Evolutionary conservation across 2,113 vertebrate species (phyloP), one percentile per base, ranked within the genome.

Genomic region (Albula glossodonta): DNA sequence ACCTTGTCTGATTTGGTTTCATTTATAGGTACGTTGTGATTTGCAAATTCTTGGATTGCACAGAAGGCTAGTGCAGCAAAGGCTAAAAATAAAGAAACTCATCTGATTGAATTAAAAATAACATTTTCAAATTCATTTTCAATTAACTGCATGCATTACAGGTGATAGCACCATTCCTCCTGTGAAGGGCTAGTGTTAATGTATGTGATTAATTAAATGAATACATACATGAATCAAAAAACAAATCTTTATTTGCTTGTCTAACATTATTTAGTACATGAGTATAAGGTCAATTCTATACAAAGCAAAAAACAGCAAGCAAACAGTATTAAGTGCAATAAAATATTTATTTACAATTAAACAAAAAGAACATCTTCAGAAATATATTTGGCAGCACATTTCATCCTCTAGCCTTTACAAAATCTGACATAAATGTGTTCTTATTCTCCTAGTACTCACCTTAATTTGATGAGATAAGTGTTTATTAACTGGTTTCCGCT

Each of bases 311-410:
- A 80, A 49, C 41, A 70, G 25, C 22, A 25, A 31, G 22, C 70
- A 74, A 22, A 80, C 5, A 80, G 15, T 80, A 51, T 31, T 80
- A 50, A 80, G 78, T 80, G 50, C 50, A 80, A 77, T 80, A 80
- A 50, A 80, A 80, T 80, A 31, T 80, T 80, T 80, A 80, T 80
- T 80, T 80, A 80, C 78, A 80, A 50, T 51, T 13, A 80, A 50
- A 80, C 78, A 80, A 80, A 74, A 31, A 31, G 31, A 74, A 80
- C 6, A 51, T 17, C 48, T 48, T 49, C 31, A 49, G 31, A 80
- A 15, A 49, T 25, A 31, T 9, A 74, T 74, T 74, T 74, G 78
- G 78, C 78, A 80, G 19, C 78, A 80, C 9, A 51, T 41, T 79
- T 41, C 19, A 48, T 51, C 50, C 70, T 74, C 5, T n/a, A 6